Base-by-base conservation (phyloP, 1,140 invertebrate species). In the Medauroidea extradentata region DNA sequence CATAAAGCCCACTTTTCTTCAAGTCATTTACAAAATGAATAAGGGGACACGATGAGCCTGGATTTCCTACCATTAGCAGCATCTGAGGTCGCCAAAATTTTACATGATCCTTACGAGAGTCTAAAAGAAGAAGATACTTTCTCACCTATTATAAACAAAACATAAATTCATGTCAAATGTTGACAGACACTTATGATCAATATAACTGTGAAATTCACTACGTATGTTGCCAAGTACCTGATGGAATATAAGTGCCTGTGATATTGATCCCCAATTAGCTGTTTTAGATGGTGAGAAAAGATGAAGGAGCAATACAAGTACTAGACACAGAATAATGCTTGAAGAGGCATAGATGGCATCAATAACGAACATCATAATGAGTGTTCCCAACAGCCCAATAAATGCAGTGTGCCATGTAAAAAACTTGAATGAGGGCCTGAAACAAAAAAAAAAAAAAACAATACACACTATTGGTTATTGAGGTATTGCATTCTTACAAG, bases 41-140 rank as follows among this genome's bases (percentile, higher is more conserved):
- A 4, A 99, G 76, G 0, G 94, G 90, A 68, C 92, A 91, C 2
- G 85, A 83, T 8, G 91, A 89, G n/a, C 95, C 79, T 1, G 96
- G 96, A 61, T 93, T 95, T 0, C 90, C 85, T 3, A 99, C 88
- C 74, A 99, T 80, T 1, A 99, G 75, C 9, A 99, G 73, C 73
- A 99, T 93, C 78, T 99, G 97, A 0, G 97, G 97, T 24, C 97
- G 78, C 98, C 98, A 99, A 75, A 96, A 99, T 78, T 99, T 99
- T 0, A 99, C 94, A 73, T 99, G 97, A 72, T 97, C 92, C 64
- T 99, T 97, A 4, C 97, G 82, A 2, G 90, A 90, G 75, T 99
- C 97, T 67, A 99, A 75, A 71, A 99, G 85, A 0, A 99, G 73
- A 4, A 99, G 78, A 75, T 99, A 99, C 75, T 99, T 99, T 41